These are phyloP conservation scores for Actinemys pallida DNA, from an alignment of 2,113 vertebrate genomes.

Conservation along the genomic window DNA sequence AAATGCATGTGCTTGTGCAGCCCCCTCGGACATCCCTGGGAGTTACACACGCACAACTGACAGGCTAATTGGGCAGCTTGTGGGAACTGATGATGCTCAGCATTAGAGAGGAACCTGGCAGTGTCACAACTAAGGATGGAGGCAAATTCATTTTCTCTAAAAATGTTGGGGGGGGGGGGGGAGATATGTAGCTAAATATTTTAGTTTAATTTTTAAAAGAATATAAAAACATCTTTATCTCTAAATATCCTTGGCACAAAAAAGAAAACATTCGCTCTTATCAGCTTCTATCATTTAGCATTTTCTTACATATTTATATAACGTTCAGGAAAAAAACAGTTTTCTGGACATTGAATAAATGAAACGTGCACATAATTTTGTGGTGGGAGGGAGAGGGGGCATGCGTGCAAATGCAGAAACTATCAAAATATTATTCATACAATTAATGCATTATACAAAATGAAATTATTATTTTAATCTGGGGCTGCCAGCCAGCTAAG, in stretches of 20 bases:
- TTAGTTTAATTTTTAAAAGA: not conserved
- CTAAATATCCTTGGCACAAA: not conserved
- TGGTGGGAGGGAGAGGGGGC: not conserved
- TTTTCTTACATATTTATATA: not conserved
- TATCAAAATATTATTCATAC: not conserved
- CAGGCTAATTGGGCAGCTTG: not conserved
- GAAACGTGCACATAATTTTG: not conserved
- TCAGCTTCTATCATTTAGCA: not conserved
- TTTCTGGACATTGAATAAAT: not conserved
- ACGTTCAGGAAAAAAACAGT: not conserved
- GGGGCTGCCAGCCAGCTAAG: not conserved
- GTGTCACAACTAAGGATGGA: not conserved
- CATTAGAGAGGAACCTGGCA: not conserved
- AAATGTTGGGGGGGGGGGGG: not conserved
- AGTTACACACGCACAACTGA: not conserved
- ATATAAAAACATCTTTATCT: not conserved
- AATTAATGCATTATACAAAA: not conserved
- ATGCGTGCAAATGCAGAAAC: not conserved
- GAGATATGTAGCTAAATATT: not conserved
- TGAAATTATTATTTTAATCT: not conserved
- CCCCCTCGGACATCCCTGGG: not conserved
- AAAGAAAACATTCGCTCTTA: not conserved
- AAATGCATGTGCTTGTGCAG: rapidly evolving
- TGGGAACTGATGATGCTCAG: not conserved
- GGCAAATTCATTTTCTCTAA: not conserved